These are phyloP conservation scores for Myoxocephalus aenaeus DNA, from an alignment of 2,797 vertebrate species.

Conservation along the genomic window DNA sequence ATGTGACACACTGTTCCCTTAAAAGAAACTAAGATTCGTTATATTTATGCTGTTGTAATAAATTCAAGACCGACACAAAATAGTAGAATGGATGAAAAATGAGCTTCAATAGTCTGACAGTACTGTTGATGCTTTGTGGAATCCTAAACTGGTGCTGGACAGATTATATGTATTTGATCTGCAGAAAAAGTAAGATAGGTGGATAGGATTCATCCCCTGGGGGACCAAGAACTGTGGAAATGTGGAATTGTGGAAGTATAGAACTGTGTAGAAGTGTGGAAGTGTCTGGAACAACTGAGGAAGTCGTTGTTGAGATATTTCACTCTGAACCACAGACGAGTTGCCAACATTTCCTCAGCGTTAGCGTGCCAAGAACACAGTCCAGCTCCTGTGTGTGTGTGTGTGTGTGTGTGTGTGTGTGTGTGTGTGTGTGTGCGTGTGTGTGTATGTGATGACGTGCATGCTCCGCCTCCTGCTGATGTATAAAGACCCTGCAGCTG, in stretches of 20 bases:
- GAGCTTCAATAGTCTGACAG: no score
- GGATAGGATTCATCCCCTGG: background rate
- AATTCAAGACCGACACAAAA: no score
- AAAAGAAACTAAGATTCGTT: no score
- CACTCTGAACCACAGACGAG: background rate
- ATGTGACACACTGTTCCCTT: no score
- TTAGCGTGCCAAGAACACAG: background rate
- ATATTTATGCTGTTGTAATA: no score
- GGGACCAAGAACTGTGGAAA: background rate
- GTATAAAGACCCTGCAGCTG: background rate
- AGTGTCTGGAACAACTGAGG: background rate
- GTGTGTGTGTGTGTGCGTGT: background rate
- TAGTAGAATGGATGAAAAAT: no score
- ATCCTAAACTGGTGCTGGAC: background rate
- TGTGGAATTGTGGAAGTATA: no score
- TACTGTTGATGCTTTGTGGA: no score
- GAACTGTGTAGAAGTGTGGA: no score
- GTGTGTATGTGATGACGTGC: background rate
- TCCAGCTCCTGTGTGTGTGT: background rate
- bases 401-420: background rate
- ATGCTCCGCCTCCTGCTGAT: slow-evolving; percentile 33
- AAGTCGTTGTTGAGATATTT: rapidly evolving
- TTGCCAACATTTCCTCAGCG: background rate
- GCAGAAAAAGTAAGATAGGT: background rate
- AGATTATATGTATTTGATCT: background rate